Evolutionary conservation across 2,113 vertebrate genomes (phyloP), one percentile per base, ranked within the genome.

Genomic region (Misgurnus anguillicaudatus): DNA sequence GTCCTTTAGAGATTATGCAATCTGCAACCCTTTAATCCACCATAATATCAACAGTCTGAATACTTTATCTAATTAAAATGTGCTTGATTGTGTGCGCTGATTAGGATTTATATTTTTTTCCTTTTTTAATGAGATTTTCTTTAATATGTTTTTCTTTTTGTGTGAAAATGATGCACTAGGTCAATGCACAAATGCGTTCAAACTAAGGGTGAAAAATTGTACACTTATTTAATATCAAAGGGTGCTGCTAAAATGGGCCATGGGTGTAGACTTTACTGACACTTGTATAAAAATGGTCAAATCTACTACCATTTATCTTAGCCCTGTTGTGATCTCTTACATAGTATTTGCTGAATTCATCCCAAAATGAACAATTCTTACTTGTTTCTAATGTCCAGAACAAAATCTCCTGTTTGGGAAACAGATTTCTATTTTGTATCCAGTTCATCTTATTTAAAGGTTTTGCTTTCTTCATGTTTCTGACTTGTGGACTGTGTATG

Each of bases 401-500:
- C 24, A 14, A 80, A 75, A 78, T 78, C 70, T 85, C 74, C 53
- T 84, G 77, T 79, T 81, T 81, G 75, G 47, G 72, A 31, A 53
- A 73, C 77, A 82, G 62, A 80, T 75, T 62, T 83, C 53, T 63
- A 77, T 79, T 85, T 79, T 86, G 67, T 76, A 77, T 71, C 86
- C 85, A 73, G 85, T 19, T 61, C 78, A 85, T 87, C 88, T 89
- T 87, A 51, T 47, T 68, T 79, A 75, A 89, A 91, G 89, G 90
- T 89, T 85, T 87, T 69, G 53, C 47, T 69, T 75, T 79, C 78
- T 92, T 87, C 90, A 87, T 87, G 89, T 90, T 90, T 90, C 85
- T 91, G 88, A 92, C 89, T 92, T 90, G 89, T 92, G 90, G 89
- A 89, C 90, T 92, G 91, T 93, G 91, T 86, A 88, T 91, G 89